Conservation (phyloP, 2,888 invertebrate genomes). For the Cheiracanthium punctorium region DNA sequence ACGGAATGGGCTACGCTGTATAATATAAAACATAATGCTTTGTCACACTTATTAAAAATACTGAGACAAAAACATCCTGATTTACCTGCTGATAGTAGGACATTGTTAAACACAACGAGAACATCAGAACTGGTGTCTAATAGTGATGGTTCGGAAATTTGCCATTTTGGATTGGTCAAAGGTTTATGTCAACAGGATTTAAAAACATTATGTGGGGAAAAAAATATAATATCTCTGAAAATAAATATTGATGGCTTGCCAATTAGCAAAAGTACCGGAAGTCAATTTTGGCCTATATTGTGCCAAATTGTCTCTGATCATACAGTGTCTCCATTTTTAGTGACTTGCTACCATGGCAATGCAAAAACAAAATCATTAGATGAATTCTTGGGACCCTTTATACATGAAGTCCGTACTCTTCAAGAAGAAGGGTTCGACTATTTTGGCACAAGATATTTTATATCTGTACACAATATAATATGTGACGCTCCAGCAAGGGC, state of each 20-base stretch:
- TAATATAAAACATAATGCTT: no score
- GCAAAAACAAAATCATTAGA: background rate
- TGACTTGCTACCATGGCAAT: background rate
- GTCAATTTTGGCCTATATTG: slow-evolving; percentile 26
- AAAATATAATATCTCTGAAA: no score
- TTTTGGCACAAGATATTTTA: background rate
- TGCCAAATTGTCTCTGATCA: background rate
- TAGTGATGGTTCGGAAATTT: no score
- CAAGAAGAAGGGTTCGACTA: background rate
- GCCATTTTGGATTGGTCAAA: no score
- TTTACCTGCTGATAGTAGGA: no score
- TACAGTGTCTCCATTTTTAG: slow-evolving; percentile 16
- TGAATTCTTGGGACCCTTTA: slow-evolving; percentile 4
- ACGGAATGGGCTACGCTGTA: no score
- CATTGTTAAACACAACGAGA: no score
- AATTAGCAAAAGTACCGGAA: background rate
- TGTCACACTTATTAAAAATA: no score
- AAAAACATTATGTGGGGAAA: no score
- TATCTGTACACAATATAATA: background rate
- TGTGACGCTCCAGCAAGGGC: slow-evolving; percentile 32
- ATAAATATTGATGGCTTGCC: slow-evolving; percentile 16
- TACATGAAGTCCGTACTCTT: background rate
- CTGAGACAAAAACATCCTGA: no score
- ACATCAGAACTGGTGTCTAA: no score
- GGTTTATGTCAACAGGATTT: no score